Conservation (phyloP, 2,797 vertebrate species). For the Clarias laeviceps region DNA sequence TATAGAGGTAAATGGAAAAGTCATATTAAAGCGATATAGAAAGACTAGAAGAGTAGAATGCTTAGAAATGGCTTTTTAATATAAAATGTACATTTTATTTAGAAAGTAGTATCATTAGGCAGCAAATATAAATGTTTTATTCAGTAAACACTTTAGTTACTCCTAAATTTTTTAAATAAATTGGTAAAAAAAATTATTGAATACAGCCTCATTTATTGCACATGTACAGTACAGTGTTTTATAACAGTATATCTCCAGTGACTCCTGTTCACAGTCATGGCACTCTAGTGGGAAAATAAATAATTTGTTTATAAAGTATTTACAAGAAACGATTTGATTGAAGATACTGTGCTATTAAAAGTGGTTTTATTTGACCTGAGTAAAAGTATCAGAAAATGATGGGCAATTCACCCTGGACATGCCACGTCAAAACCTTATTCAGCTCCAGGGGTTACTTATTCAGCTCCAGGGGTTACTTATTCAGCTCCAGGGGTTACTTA, state of each 20-base stretch:
- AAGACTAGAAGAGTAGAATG: background rate
- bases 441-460: no score
- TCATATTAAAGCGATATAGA: background rate
- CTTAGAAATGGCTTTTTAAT: background rate
- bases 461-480: no score
- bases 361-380: slow-evolving; percentile 12
- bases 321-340: background rate
- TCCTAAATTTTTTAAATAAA: background rate
- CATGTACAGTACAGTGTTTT: background rate
- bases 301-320: slow-evolving; percentile 11
- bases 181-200: background rate
- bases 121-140: background rate
- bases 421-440: background rate
- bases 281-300: slow-evolving; percentile 39
- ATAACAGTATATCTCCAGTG: background rate
- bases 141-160: background rate
- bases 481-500: no score
- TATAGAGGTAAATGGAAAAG: background rate
- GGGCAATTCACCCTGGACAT: background rate
- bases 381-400: background rate
- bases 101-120: background rate
- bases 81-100: background rate
- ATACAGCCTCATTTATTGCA: slow-evolving; percentile 2
- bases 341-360: background rate
- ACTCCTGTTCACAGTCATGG: background rate